These are phyloP conservation scores for Carabus problematicus DNA, from an alignment of 2,888 invertebrate genomes.

Conservation along the genomic window DNA sequence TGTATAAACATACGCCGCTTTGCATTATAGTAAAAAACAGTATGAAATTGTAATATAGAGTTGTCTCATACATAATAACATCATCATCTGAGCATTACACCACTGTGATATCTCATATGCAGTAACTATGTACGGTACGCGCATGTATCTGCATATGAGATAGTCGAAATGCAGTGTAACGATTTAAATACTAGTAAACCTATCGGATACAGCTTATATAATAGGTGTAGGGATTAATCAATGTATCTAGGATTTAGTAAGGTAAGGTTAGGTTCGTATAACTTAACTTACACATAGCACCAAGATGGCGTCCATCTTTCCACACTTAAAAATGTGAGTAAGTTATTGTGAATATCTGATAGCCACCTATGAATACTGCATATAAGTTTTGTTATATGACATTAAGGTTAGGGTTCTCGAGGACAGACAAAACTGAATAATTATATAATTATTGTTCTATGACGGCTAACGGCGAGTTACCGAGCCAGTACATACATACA, in stretches of 20 bases:
- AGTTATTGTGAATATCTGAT: too few species aligned
- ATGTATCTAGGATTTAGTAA: too few species aligned
- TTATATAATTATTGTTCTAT: slow-evolving; percentile 41
- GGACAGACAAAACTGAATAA: slow-evolving; percentile 38
- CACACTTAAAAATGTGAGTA: too few species aligned
- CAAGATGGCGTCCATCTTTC: too few species aligned
- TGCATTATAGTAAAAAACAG: slow-evolving; percentile 42
- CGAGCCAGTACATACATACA: slow-evolving; percentile 28
- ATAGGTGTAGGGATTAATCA: slow-evolving; percentile 19
- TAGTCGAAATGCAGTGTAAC: slow-evolving; percentile 11
- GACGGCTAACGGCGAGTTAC: slow-evolving; percentile 23
- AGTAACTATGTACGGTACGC: too few species aligned
- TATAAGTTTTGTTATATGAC: neutral
- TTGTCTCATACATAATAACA: slow-evolving; percentile 8
- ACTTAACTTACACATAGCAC: too few species aligned
- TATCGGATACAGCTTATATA: slow-evolving; percentile 34
- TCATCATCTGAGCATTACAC: too few species aligned
- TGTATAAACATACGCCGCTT: slow-evolving; percentile 42
- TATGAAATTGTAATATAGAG: slow-evolving; percentile 40
- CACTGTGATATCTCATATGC: too few species aligned
- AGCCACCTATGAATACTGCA: too few species aligned
- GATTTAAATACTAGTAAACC: slow-evolving; percentile 34
- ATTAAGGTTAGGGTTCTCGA: slow-evolving; percentile 10
- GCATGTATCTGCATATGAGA: too few species aligned
- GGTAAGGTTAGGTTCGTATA: too few species aligned